phyloP scores from a whole-genome alignment of 1,140 invertebrate genomes.

The Pseudomyrmex cubaensis region DNA sequence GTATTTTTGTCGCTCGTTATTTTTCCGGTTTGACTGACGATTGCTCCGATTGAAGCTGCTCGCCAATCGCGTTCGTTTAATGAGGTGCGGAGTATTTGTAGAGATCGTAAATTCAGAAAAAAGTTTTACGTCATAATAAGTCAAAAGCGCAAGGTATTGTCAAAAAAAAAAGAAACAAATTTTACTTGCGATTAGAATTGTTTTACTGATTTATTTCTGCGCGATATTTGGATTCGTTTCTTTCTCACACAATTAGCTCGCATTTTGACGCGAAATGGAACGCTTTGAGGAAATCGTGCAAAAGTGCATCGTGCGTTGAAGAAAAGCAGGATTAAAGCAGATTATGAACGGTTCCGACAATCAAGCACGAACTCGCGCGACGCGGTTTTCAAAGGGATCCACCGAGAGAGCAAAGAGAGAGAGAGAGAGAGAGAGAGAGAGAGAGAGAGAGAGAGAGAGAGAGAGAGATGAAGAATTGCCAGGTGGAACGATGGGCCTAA shows the following conservation, averaged over 20 bases:
- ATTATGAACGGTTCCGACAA: constrained; percentile 66
- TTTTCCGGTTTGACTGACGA: constrained; percentile 36
- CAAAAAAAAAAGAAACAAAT: background rate
- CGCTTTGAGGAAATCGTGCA: background rate
- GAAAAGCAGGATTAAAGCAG: constrained; percentile 6
- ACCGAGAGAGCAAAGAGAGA: too few relatives aligned
- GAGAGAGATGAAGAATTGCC: constrained; percentile 46
- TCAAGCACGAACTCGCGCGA: constrained; percentile 41
- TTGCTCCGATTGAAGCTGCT: constrained; percentile 7
- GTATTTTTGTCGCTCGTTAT: constrained; percentile 23
- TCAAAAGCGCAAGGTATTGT: background rate
- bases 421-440: background rate
- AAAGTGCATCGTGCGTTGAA: background rate
- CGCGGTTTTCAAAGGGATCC: constrained; percentile 31
- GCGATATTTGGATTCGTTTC: constrained; percentile 65
- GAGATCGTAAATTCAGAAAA: background rate
- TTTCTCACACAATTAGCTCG: background rate
- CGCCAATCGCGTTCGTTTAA: constrained; percentile 9
- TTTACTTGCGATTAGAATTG: background rate
- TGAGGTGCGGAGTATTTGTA: constrained; percentile 5
- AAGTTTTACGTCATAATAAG: background rate
- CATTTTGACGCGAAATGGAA: background rate
- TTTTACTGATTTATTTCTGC: constrained; percentile 50
- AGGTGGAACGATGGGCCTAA: constrained; percentile 45
- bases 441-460: background rate